Evolutionary conservation across 1,140 invertebrate genomes (phyloP).

Genomic region (Drosophila repletoides): DNA sequence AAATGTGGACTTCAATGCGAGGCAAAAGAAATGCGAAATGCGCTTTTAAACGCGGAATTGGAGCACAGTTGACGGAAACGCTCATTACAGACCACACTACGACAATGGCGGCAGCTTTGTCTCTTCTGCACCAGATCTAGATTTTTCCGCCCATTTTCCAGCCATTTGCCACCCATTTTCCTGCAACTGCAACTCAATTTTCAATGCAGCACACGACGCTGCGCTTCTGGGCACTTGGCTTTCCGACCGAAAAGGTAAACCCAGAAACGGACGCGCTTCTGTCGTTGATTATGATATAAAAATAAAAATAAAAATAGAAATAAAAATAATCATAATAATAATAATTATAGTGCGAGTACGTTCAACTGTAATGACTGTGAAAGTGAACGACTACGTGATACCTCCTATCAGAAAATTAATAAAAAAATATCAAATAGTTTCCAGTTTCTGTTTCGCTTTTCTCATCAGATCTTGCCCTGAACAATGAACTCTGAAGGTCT

Average conservation of each 20-base stretch:
- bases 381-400: slow-evolving; percentile 22
- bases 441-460: no score
- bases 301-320: slow-evolving; percentile 44
- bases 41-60: slow-evolving; percentile 52
- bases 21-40: slow-evolving; percentile 38
- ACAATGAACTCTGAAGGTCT: no score
- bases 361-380: no score
- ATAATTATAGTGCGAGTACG: slow-evolving; percentile 18
- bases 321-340: slow-evolving; percentile 5
- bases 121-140: slow-evolving; percentile 42
- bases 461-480: no score
- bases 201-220: slow-evolving; percentile 23
- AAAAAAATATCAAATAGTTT: no score
- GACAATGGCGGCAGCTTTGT: slow-evolving; percentile 21
- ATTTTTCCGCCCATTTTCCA: slow-evolving; percentile 8
- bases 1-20: slow-evolving; percentile 37
- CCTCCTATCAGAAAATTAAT: neutral
- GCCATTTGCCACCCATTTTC: no score
- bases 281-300: slow-evolving; percentile 25
- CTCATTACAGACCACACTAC: slow-evolving; percentile 69
- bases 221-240: slow-evolving; percentile 14
- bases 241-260: slow-evolving; percentile 52
- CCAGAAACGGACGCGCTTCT: slow-evolving; percentile 11
- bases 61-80: slow-evolving; percentile 52
- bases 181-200: slow-evolving; percentile 14